Conservation (phyloP, 2,888 invertebrate genomes). For the Cantharis rustica region DNA sequence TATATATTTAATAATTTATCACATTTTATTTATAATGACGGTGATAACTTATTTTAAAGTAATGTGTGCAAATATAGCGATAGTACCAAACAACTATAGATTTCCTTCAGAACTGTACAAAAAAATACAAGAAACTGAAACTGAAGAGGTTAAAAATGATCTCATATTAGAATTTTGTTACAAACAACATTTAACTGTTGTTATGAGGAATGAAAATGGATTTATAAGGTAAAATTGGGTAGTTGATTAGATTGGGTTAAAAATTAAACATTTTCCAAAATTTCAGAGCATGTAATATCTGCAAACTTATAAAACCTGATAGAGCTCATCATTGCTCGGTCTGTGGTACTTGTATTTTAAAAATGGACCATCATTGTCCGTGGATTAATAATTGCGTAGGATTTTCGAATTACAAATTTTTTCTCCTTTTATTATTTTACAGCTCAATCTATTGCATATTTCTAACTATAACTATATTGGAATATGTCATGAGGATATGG, state of each 20-base stretch:
- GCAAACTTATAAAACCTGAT: constrained; percentile 91
- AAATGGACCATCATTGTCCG: constrained; percentile 98
- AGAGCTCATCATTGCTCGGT: constrained; percentile 95
- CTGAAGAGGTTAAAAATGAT: constrained; percentile 67
- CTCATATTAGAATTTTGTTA: constrained; percentile 69
- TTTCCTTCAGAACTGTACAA: constrained; percentile 74
- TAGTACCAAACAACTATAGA: constrained; percentile 78
- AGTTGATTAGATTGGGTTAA: too few relatives aligned
- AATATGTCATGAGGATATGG: constrained; percentile 85
- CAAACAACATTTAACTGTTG: constrained; percentile 76
- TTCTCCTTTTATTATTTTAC: constrained; percentile 91
- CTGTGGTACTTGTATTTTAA: constrained; percentile 88
- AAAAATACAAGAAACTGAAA: constrained; percentile 74
- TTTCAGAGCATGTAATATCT: constrained; percentile 73
- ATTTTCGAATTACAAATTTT: constrained; percentile 95
- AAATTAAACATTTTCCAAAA: background rate
- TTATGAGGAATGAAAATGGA: constrained; percentile 71
- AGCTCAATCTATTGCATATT: constrained; percentile 85
- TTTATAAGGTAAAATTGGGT: constrained; percentile 67
- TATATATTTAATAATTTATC: constrained; percentile 4
- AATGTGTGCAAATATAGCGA: constrained; percentile 77
- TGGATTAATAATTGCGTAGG: constrained; percentile 97
- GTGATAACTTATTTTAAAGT: constrained; percentile 62
- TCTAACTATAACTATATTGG: constrained; percentile 77
- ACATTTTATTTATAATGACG: constrained; percentile 12